Evolutionary conservation across 2,888 invertebrate species (phyloP), one percentile per base, ranked within the genome.

Genomic region (Agelastica alni): DNA sequence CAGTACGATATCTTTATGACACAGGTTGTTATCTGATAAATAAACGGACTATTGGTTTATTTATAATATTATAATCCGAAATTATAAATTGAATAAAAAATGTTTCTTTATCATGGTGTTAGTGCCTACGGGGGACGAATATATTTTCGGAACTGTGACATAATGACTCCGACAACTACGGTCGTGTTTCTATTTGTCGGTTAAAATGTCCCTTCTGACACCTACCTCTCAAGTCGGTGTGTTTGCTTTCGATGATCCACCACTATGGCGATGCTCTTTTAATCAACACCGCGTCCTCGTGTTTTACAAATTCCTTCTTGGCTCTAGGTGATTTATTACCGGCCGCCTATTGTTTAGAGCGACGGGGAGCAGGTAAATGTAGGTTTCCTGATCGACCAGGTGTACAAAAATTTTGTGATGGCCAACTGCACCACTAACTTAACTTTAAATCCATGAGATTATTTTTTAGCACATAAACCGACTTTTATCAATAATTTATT

Each of bases 301-400:
- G 71, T 74, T 75, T 72, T 73, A 74, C 72, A 74, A 74, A 74
- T 75, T 73, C 74, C 69, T 70, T 73, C 72, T 70, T 72, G 68
- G 73, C 71, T 71, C 69, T 64, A 66, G 70, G 74, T 76, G 76
- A 76, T 76, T 76, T 76, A 76, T 76, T 76, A 75, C 66, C 54
- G 62, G 71, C 70, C 67, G 69, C 70, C 74, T 71, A 75, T 77
- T 75, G 75, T 75, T 72, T 71, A 68, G 71, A 75, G 58, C 74
- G 70, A 69, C 71, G 68, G 73, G 62, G 63, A 61, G 58, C 66
- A 66, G 66, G 65, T 66, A 66, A 67, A 66, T 64, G 66, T 64
- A 63, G 64, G 62, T 63, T 62, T 61, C 61, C 59, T 57, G 55
- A 60, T 59, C 60, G 64, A 59, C 65, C 66, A 66, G 65, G 65